phyloP scores from a whole-genome alignment of 2,888 invertebrate genomes.

The Tinea pellionella region DNA sequence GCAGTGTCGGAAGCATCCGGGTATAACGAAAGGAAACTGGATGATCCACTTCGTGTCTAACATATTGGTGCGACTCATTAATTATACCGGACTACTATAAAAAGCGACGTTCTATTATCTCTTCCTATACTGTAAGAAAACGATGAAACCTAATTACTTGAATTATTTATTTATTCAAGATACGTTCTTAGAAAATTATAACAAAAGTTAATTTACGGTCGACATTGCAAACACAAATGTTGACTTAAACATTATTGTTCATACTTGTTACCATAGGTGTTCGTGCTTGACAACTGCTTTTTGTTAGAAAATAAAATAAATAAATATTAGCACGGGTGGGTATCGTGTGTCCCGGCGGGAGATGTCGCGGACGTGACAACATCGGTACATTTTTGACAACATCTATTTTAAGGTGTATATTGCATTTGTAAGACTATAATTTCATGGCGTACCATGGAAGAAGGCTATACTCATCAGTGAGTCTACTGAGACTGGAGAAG shows the following conservation, averaged over 20 bases:
- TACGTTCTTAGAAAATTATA: not conserved
- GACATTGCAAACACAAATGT: not conserved
- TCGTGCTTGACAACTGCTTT: slow-evolving; percentile 12
- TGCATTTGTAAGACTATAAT: slow-evolving; percentile 12
- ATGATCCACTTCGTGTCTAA: too few relatives aligned
- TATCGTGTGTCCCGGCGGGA: slow-evolving; percentile 43
- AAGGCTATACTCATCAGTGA: too few relatives aligned
- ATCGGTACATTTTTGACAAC: slow-evolving; percentile 41
- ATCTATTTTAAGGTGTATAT: slow-evolving; percentile 32
- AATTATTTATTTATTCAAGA: not conserved
- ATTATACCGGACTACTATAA: too few relatives aligned
- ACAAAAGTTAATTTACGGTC: not conserved
- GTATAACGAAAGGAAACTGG: too few relatives aligned
- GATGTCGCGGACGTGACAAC: slow-evolving; percentile 46
- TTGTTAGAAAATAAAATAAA: slow-evolving; percentile 14
- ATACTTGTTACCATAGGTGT: not conserved
- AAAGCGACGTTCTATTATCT: too few relatives aligned
- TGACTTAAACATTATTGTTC: not conserved
- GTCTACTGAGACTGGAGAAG: too few relatives aligned
- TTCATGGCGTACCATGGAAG: too few relatives aligned
- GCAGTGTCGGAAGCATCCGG: too few relatives aligned
- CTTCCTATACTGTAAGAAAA: too few relatives aligned
- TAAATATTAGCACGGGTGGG: slow-evolving; percentile 27
- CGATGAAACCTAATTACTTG: too few relatives aligned
- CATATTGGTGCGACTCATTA: too few relatives aligned